Conservation (phyloP, 2,797 vertebrate species). For the Coreius guichenoti region DNA sequence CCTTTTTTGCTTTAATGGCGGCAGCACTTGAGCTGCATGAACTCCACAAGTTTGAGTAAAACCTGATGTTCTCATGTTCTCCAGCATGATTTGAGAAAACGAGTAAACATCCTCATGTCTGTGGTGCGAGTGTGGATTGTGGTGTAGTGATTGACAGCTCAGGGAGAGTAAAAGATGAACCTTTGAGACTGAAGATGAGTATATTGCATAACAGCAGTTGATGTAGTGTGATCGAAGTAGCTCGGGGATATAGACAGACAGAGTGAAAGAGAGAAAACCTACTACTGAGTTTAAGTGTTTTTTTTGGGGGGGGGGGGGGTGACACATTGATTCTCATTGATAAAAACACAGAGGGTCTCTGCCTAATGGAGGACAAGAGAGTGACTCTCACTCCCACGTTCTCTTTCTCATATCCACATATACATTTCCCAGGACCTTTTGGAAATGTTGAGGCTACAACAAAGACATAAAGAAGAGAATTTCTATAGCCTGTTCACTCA, state of each 20-base stretch:
- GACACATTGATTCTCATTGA: conserved; percentile 13
- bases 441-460: background rate
- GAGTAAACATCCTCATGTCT: conserved; percentile 6
- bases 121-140: background rate
- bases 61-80: background rate
- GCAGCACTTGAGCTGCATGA: background rate
- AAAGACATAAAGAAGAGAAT: background rate
- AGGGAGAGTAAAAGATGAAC: conserved; percentile 30
- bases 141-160: conserved; percentile 12
- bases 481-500: background rate
- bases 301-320: background rate
- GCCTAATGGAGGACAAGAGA: conserved; percentile 2
- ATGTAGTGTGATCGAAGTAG: conserved; percentile 30
- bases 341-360: conserved; percentile 8
- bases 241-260: conserved; percentile 39
- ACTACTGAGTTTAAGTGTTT: background rate
- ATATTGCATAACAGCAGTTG: conserved; percentile 29
- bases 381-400: conserved; percentile 31
- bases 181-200: conserved; percentile 35
- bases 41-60: background rate
- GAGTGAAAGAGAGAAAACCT: conserved; percentile 24
- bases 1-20: background rate
- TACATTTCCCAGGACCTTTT: background rate
- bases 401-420: background rate
- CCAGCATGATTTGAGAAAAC: background rate